Percentiles rank a stretch among this genome's conserved stretches.
Evolutionary conservation across 2,797 vertebrate species (phyloP).

Genomic region (Otus scops): DNA sequence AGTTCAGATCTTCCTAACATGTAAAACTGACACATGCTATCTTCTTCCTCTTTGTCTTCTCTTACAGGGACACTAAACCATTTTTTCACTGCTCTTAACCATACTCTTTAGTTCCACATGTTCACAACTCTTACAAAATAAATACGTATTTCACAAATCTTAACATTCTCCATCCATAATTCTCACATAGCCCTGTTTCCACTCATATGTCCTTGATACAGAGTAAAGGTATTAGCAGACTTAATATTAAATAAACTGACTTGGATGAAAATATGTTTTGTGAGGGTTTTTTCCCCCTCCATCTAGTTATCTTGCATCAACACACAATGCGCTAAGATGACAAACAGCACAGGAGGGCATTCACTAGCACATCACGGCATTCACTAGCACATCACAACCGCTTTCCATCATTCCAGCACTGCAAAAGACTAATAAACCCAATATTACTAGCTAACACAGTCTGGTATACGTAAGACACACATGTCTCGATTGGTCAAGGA

Average conservation of each 20-base stretch:
- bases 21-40: background rate
- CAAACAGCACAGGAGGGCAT: background rate
- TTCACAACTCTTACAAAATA: background rate
- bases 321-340: background rate
- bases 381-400: background rate
- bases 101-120: background rate
- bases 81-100: background rate
- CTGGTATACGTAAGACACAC: background rate
- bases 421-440: background rate
- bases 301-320: background rate
- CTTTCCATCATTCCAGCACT: background rate
- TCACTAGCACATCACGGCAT: background rate
- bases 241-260: background rate
- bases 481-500: background rate
- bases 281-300: fast-evolving
- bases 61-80: background rate
- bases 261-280: background rate
- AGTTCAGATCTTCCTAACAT: background rate
- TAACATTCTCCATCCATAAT: background rate
- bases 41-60: background rate
- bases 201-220: background rate
- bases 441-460: background rate
- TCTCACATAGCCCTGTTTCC: background rate
- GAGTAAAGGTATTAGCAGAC: background rate
- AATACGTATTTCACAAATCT: background rate